A percentile compares a stretch with the other conserved stretches of the same genome.
Evolutionary conservation across 2,113 vertebrate species (phyloP).

Genomic region (Bagarius yarrelli): DNA sequence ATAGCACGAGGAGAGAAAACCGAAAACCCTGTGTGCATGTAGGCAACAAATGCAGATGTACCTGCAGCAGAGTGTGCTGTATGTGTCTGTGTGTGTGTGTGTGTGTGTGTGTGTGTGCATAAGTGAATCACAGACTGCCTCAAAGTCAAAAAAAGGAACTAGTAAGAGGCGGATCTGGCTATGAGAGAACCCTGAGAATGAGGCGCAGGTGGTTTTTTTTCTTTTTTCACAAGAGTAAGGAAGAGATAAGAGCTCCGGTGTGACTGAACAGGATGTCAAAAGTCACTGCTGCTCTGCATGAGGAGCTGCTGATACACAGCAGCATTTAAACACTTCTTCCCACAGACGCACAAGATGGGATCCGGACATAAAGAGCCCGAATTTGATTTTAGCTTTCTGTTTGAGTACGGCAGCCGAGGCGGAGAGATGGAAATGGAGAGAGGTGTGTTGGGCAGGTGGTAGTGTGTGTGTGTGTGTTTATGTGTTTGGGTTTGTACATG

Average conservation of each 20-base stretch:
- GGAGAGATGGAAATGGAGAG: slow-evolving; percentile 62
- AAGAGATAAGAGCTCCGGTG: slow-evolving; percentile 37
- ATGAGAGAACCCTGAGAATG: slow-evolving; percentile 29
- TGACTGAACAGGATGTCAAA: slow-evolving; percentile 41
- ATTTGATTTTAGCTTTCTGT: slow-evolving; percentile 85
- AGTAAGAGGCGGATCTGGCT: slow-evolving; percentile 21
- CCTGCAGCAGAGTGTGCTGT: neutral
- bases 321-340: slow-evolving; percentile 3
- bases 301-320: slow-evolving; percentile 19
- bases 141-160: slow-evolving; percentile 18
- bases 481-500: neutral
- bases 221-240: slow-evolving; percentile 13
- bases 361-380: slow-evolving; percentile 76
- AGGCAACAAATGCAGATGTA: neutral
- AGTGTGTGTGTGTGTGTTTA: neutral
- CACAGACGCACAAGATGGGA: slow-evolving; percentile 69
- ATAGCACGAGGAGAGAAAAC: slow-evolving; percentile 19
- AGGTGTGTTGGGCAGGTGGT: slow-evolving; percentile 71
- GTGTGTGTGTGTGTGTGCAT: too few relatives aligned
- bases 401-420: slow-evolving; percentile 77
- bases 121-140: slow-evolving; percentile 22
- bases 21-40: neutral
- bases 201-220: slow-evolving; percentile 24
- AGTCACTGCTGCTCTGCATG: slow-evolving; percentile 10
- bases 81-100: too few relatives aligned